Conservation (phyloP, 1,140 invertebrate genomes). For the Neodiprion lecontei region DNA sequence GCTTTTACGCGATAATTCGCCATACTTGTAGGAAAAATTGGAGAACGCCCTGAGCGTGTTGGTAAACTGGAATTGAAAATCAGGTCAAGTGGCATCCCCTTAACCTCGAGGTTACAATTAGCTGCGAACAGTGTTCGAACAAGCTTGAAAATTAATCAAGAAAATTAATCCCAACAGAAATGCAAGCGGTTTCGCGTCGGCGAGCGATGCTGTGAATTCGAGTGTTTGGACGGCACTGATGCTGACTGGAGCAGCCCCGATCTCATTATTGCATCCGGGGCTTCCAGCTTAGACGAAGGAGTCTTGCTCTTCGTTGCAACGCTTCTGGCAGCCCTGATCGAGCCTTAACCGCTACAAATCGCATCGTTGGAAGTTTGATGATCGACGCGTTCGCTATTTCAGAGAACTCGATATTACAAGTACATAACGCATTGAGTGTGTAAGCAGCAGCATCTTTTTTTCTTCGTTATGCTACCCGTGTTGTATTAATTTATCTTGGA, state of each 20-base stretch:
- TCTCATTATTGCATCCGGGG: slow-evolving; percentile 41
- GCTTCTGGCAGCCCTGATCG: neutral
- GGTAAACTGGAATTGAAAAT: neutral
- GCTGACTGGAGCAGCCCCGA: slow-evolving; percentile 47
- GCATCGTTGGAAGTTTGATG: neutral
- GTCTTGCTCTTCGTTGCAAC: neutral
- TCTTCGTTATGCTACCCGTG: too few relatives aligned
- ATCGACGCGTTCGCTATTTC: neutral
- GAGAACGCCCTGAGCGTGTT: neutral
- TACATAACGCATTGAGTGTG: too few relatives aligned
- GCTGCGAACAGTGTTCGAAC: too few relatives aligned
- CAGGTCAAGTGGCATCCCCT: neutral
- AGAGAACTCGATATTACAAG: neutral
- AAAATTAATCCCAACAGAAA: slow-evolving; percentile 61
- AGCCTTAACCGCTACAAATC: neutral
- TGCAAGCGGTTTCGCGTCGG: slow-evolving; percentile 79
- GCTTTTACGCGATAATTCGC: too few relatives aligned
- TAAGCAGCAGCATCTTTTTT: too few relatives aligned
- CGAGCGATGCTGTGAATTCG: slow-evolving; percentile 78
- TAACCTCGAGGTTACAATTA: too few relatives aligned
- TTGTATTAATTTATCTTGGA: too few relatives aligned
- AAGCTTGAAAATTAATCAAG: too few relatives aligned
- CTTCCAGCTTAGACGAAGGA: neutral
- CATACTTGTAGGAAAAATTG: neutral
- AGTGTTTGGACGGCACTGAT: slow-evolving; percentile 69